Evolutionary conservation across 2,797 vertebrate species (phyloP), one percentile per base, ranked within the genome.

Genomic region (Scomberomorus guttatus): DNA sequence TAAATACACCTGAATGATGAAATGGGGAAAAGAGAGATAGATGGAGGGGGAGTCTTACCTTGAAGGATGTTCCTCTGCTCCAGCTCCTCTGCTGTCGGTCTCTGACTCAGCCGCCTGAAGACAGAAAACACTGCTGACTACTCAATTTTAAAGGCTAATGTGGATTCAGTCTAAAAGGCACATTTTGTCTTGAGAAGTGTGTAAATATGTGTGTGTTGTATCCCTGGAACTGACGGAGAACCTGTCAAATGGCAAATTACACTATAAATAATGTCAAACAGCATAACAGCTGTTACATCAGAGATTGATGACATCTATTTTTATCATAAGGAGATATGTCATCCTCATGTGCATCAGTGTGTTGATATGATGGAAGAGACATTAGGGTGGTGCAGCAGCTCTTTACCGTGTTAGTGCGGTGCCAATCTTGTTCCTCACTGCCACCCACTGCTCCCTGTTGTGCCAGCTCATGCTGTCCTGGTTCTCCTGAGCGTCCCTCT

Each of bases 31-130:
- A 11, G 59, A 37, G 50, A 32, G 59, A 46, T 51, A 14, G 60
- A 39, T 5, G 8, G 32, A 46, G 7, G 61, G n/a, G 48, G 17
- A 46, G 73, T 20, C 94, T 97, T 75, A 99, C 98, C 96, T 58
- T 94, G 97, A 64, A 99, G 96, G 67, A 99, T 99, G 91, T 99
- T 99, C 87, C 98, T 97, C 87, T 99, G 97, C 85, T 98, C 97
- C 87, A 99, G 92, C 82, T 99, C 98, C 42, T 98, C 96, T 0
- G 94, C 95, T 3, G 96, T 93, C 0, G 98, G 98, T 83, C 98
- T 97, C 93, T 99, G 98, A 93, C 98, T 99, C 87, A 99, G 85
- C 75, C 98, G 94, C 94, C 98, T 99, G 78, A 25, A 70, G 18
- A 87, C 59, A 81, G 12, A 75, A 22, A 63, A 73, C 54, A 60